Conservation (phyloP, 2,113 vertebrate genomes). For the Menidia beryllina region DNA sequence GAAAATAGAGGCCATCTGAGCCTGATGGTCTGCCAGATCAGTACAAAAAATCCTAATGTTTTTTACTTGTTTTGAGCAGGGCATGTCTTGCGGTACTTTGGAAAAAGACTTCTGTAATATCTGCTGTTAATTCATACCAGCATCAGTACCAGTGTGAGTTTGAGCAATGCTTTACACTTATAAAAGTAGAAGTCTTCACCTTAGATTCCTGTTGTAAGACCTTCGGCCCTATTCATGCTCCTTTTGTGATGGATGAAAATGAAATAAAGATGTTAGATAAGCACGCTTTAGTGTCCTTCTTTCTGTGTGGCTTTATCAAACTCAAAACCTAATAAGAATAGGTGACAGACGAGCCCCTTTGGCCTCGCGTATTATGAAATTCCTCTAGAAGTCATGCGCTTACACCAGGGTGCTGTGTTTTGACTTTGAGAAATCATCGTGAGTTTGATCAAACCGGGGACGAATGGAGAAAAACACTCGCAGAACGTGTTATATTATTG, state of each 20-base stretch:
- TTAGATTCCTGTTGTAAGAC: neutral
- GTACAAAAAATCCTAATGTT: no score
- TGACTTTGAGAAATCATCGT: neutral
- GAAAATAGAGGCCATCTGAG: neutral
- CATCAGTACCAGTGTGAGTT: no score
- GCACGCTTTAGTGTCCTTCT: no score
- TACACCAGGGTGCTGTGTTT: neutral
- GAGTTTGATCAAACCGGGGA: neutral
- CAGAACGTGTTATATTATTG: conserved; percentile 2
- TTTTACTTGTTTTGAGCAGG: no score
- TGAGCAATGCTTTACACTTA: no score
- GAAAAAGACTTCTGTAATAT: no score
- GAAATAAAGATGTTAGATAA: no score
- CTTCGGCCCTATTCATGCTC: neutral
- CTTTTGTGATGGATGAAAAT: no score
- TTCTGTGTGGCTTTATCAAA: neutral
- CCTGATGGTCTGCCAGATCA: neutral
- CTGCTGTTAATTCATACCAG: no score
- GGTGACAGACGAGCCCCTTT: neutral
- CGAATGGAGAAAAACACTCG: neutral
- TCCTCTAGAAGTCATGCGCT: neutral
- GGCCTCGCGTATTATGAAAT: neutral
- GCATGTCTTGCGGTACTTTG: no score
- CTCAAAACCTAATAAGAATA: neutral
- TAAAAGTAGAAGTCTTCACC: no score